phyloP scores from a whole-genome alignment of 1,140 invertebrate genomes.

The Pseudomyrmex sp. region DNA sequence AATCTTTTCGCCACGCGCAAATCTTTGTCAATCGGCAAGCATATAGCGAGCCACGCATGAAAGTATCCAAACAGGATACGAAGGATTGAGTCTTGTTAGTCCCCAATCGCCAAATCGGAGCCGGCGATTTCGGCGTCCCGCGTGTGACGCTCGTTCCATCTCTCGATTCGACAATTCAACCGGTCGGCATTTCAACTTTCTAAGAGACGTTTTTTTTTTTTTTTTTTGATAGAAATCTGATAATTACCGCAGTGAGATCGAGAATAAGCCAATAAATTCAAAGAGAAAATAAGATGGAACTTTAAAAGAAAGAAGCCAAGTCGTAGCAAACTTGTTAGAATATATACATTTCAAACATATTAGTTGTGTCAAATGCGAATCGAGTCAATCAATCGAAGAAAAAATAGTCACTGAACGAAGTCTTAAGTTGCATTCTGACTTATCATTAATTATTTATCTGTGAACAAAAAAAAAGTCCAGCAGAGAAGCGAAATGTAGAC shows the following conservation, averaged over 20 bases:
- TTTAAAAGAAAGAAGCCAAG: not conserved
- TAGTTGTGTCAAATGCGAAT: too few relatives aligned
- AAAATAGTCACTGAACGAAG: too few relatives aligned
- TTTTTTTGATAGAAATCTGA: not conserved
- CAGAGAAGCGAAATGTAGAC: too few relatives aligned
- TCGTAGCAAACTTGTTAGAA: too few relatives aligned
- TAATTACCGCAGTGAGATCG: not conserved
- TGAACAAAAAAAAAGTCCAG: too few relatives aligned
- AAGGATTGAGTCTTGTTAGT: slow-evolving; percentile 60
- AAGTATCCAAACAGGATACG: slow-evolving; percentile 55
- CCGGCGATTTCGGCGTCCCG: slow-evolving; percentile 43
- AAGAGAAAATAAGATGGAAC: not conserved
- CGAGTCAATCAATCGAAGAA: too few relatives aligned
- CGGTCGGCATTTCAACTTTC: slow-evolving; percentile 11
- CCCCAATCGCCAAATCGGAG: slow-evolving; percentile 58
- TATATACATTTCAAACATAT: too few relatives aligned
- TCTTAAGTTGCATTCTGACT: too few relatives aligned
- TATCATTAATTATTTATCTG: too few relatives aligned
- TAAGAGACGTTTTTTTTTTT: not conserved
- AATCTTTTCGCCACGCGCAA: slow-evolving; percentile 32
- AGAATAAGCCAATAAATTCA: not conserved
- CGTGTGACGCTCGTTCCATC: slow-evolving; percentile 33
- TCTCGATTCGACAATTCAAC: slow-evolving; percentile 9
- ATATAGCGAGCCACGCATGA: slow-evolving; percentile 17
- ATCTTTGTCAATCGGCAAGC: slow-evolving; percentile 28